Evolutionary conservation across 92 coral and sea anemone species (phyloP), one percentile per base, ranked within the genome.

Genomic region (Epizoanthus fatuus): DNA sequence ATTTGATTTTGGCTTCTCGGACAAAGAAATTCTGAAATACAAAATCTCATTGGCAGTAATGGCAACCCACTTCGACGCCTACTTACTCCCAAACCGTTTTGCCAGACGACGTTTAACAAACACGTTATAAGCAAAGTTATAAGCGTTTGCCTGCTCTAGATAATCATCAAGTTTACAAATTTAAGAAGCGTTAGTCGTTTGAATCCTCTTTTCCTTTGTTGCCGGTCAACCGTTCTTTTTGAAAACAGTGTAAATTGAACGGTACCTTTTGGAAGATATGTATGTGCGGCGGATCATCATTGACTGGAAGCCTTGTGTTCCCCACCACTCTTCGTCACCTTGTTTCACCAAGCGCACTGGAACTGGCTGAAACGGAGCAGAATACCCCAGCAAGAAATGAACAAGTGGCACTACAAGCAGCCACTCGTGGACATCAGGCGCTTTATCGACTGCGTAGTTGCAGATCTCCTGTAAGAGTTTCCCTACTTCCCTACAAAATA

Each of bases 251-350:
- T 70, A 17, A 17, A 14, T 19, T 1, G 16, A 29, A 29, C 35
- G 35, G 35, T 71, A 71, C 76, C 76, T 71, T 44, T 44, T 69
- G 75, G 10, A 69, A 40, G 59, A 71, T 10, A 38, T 15, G 56
- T 71, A 45, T 7, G 15, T 71, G 2, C 7, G 2, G 52, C 57
- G 39, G 53, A 71, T 71, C 40, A 16, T 44, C 39, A 0, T 14
- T 1, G 42, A 45, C 13, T 17, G 15, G 14, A 71, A 71, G 19
- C 76, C 60, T 40, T 45, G 5, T 14, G 76, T 71, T 16, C 76
- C 76, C 76, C 76, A 71, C 76, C 76, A 71, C 15, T 8, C 57
- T 7, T 71, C 76, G 15, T 71, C 76, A 1, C 52, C 22, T 15
- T 47, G 52, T 8, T 32, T 38, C 58, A 16, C 76, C 76, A 17